A percentile compares a stretch with the other conserved stretches of the same genome.
phyloP scores from a whole-genome alignment of 2,797 vertebrate species.

The Mormyrus hasselquistii region DNA sequence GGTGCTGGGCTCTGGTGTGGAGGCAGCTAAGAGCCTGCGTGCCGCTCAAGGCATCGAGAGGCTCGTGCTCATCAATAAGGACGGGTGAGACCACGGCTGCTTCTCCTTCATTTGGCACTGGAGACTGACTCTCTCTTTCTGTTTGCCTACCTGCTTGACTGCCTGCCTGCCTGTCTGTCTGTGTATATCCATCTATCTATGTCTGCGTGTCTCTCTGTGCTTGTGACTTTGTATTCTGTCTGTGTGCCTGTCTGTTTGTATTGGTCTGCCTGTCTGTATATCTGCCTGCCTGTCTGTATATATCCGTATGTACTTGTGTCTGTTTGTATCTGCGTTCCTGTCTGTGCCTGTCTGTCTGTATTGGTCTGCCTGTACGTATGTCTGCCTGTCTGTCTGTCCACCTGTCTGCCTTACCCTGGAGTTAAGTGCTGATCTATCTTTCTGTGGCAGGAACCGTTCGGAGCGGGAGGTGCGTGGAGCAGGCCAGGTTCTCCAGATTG shows the following conservation, averaged over 20 bases:
- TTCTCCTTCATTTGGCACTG: not conserved
- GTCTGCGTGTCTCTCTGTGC: not conserved
- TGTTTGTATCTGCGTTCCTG: not conserved
- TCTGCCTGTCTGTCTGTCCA: not conserved
- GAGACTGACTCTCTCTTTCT: not conserved
- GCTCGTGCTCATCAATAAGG: conserved; percentile 89
- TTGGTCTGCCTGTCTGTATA: not conserved
- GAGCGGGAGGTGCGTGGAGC: conserved; percentile 89
- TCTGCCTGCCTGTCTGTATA: not conserved
- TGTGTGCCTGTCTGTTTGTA: not conserved
- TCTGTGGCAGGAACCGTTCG: conserved; percentile 70
- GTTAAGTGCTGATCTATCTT: not conserved
- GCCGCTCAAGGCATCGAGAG: conserved; percentile 88
- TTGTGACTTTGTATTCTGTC: not conserved
- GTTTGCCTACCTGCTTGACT: not conserved
- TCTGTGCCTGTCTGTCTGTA: too few relatives aligned
- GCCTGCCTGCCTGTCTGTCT: not conserved
- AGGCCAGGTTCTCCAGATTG: conserved; percentile 79
- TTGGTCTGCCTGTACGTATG: too few relatives aligned
- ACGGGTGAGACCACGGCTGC: conserved; percentile 62
- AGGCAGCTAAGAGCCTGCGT: conserved; percentile 83
- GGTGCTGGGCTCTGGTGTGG: conserved; percentile 80
- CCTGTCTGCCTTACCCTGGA: not conserved
- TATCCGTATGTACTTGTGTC: not conserved
- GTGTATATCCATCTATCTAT: not conserved